phyloP scores from a whole-genome alignment of 2,797 vertebrate genomes.

The Sebastiscus tertius region DNA sequence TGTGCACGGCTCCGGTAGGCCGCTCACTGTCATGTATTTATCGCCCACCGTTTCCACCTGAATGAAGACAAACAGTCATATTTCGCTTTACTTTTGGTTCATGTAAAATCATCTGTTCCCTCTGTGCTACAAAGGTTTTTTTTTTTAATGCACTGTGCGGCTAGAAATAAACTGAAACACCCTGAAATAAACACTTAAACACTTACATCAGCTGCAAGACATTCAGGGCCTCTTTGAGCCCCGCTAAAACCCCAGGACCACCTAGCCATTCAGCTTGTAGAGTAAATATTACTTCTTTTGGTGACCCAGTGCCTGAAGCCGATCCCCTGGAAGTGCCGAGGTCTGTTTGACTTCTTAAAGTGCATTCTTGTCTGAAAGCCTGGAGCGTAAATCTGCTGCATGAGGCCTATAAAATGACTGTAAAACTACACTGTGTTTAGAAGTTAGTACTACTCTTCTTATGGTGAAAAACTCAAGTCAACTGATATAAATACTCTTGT shows the following conservation, averaged over 20 bases:
- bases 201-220: slow-evolving; percentile 71
- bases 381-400: slow-evolving; percentile 77
- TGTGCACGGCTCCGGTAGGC: slow-evolving; percentile 95
- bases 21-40: slow-evolving; percentile 99
- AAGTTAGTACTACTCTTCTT: slow-evolving; percentile 43
- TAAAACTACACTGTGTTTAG: slow-evolving; percentile 67
- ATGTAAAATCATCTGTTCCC: slow-evolving; percentile 28
- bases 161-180: slow-evolving; percentile 68
- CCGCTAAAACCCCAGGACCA: slow-evolving; percentile 75
- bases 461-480: slow-evolving; percentile 53
- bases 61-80: slow-evolving; percentile 23
- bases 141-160: slow-evolving; percentile 14
- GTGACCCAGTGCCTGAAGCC: slow-evolving; percentile 79
- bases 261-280: slow-evolving; percentile 73
- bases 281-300: slow-evolving; percentile 87
- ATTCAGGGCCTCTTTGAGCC: slow-evolving; percentile 66
- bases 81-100: slow-evolving; percentile 21
- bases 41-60: slow-evolving; percentile 99
- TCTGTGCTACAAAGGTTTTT: slow-evolving; percentile 14
- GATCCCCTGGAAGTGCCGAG: slow-evolving; percentile 65
- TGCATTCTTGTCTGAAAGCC: slow-evolving; percentile 87
- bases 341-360: slow-evolving; percentile 83
- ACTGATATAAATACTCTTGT: slow-evolving; percentile 49
- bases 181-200: slow-evolving; percentile 75
- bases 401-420: slow-evolving; percentile 71